These are phyloP conservation scores for Tinea semifulvella DNA, from an alignment of 2,888 invertebrate species.

Conservation along the genomic window DNA sequence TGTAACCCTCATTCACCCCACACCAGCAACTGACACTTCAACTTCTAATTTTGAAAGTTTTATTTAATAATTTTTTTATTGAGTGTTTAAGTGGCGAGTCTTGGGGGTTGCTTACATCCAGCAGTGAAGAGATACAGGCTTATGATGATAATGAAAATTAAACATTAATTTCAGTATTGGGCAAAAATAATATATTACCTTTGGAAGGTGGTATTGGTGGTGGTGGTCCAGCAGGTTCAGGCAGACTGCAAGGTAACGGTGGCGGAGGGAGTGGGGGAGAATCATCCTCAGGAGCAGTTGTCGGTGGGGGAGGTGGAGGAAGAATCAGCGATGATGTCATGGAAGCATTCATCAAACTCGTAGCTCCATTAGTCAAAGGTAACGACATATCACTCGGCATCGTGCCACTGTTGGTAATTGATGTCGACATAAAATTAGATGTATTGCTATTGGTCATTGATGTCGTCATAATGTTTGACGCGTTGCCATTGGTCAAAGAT, in stretches of 20 bases:
- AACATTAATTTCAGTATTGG: too few species aligned
- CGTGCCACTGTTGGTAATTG: constrained; percentile 17
- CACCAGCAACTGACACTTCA: too few species aligned
- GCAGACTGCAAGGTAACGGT: constrained; percentile 69
- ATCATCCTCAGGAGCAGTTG: constrained; percentile 28
- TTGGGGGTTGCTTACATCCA: too few species aligned
- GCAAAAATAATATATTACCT: constrained; percentile 30
- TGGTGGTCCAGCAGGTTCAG: constrained; percentile 80
- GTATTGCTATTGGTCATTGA: constrained; percentile 5
- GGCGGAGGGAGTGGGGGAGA: constrained; percentile 47
- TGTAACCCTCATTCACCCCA: too few species aligned
- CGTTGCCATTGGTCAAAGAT: constrained; percentile 23
- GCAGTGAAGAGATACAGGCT: too few species aligned
- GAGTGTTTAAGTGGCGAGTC: too few species aligned
- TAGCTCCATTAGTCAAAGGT: constrained; percentile 8
- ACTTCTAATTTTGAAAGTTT: too few species aligned
- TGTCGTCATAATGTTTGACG: constrained; percentile 15
- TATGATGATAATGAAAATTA: too few species aligned
- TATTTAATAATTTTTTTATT: too few species aligned
- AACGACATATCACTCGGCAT: constrained; percentile 15
- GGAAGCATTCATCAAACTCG: constrained; percentile 19
- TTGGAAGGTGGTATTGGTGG: constrained; percentile 68
- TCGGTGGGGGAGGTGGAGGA: constrained; percentile 41
- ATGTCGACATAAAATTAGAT: constrained; percentile 19
- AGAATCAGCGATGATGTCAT: constrained; percentile 27